Evolutionary conservation across 2,797 vertebrate species (phyloP), one percentile per base, ranked within the genome.

Genomic region (Fundulus diaphanus): DNA sequence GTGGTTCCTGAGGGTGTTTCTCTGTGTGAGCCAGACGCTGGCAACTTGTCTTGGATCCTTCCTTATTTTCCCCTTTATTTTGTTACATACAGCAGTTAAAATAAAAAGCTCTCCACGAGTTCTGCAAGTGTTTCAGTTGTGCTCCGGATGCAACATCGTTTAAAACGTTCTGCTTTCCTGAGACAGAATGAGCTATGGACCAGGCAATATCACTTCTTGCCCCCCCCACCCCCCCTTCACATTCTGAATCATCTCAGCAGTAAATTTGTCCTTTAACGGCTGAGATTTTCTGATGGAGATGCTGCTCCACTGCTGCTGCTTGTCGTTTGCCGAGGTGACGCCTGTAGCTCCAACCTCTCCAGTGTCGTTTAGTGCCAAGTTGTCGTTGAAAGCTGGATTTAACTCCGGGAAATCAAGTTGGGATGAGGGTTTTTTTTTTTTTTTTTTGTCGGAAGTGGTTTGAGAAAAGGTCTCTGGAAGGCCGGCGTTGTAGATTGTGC

Each of bases 381-480:
- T 71, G 82, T 77, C 18, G 74, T 37, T 20, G 68, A 79, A 71
- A 65, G 33, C 72, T 35, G 73, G 5, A 35, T 80, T 76, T 49
- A 72, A 68, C 77, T 88, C 70, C 77, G 78, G 71, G 66, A 80
- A 82, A 79, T 9, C 2, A n/a, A n/a, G 3, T 20, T 1, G 65
- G 67, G 54, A 65, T 29, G 31, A 56, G n/a, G n/a, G n/a, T n/a
- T n/a, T n/a, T n/a, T n/a, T n/a, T 35, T 16, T 73, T 40, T 4
- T 48, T 12, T 44, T 46, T 72, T 35, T 40, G 40, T 61, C 7
- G 18, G 31, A 61, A 61, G 29, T 2, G 18, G 35, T 82, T 80
- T 74, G 40, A 80, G 49, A 68, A 29, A 68, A 54, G 87, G 91
- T 91, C 91, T 93, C 91, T 93, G 91, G 89, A 89, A 94, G 91